phyloP scores from a whole-genome alignment of 64 coral and sea anemone species.

The Actinia tenebrosa region DNA sequence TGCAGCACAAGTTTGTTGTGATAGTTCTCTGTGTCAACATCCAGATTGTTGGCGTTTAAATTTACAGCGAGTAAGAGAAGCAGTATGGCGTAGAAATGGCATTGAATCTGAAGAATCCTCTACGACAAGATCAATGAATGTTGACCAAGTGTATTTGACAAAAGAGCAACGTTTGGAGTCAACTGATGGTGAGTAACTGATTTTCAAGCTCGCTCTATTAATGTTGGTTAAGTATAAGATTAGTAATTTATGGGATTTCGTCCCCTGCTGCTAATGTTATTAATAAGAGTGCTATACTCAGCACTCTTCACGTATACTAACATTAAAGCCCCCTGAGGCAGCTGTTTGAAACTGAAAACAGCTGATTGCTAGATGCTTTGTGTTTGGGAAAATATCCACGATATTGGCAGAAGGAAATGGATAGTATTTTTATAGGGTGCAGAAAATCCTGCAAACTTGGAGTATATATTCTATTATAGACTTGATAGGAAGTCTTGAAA shows the following conservation, averaged over 20 bases:
- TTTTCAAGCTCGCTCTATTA: neutral
- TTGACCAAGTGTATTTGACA: constrained; percentile 18
- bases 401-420: too few relatives aligned
- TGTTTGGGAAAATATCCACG: too few relatives aligned
- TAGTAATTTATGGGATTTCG: neutral
- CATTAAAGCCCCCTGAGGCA: too few relatives aligned
- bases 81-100: constrained; percentile 81
- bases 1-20: constrained; percentile 28
- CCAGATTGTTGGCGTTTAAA: constrained; percentile 84
- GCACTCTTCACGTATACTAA: too few relatives aligned
- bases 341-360: too few relatives aligned
- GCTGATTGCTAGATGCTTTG: too few relatives aligned
- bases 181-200: constrained; percentile 30
- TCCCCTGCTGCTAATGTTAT: neutral
- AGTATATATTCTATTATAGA: too few relatives aligned
- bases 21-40: constrained; percentile 73
- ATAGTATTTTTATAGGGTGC: too few relatives aligned
- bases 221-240: neutral
- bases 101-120: constrained; percentile 22
- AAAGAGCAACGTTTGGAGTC: constrained; percentile 20
- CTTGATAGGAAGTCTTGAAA: too few relatives aligned
- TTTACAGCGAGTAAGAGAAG: constrained; percentile 77
- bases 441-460: too few relatives aligned
- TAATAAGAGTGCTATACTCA: neutral
- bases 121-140: neutral